phyloP scores from a whole-genome alignment of 2,797 vertebrate genomes.

The Rachycentron canadum region DNA sequence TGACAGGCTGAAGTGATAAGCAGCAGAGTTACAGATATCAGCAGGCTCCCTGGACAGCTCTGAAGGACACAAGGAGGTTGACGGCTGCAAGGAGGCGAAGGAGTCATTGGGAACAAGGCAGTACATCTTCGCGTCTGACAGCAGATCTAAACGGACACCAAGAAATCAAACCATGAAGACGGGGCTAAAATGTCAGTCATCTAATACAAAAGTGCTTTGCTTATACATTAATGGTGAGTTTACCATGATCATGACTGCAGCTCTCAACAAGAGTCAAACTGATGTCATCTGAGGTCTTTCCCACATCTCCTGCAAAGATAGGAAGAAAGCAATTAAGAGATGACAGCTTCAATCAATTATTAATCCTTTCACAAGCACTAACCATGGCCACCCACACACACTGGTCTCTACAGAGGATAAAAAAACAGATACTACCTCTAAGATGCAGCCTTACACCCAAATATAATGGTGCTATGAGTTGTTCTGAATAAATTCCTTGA shows the following conservation, averaged over 20 bases:
- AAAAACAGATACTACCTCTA: slow-evolving; percentile 10
- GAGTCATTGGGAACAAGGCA: slow-evolving; percentile 97
- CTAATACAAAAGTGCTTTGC: not conserved
- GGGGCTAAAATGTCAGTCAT: not conserved
- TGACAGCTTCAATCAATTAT: slow-evolving; percentile 67
- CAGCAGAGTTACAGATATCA: slow-evolving; percentile 86
- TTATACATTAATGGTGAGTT: not conserved
- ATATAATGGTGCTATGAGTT: not conserved
- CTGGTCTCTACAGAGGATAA: slow-evolving; percentile 1
- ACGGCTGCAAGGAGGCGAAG: slow-evolving; percentile 98
- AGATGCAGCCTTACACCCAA: not conserved
- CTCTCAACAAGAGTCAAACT: slow-evolving; percentile 96
- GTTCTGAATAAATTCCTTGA: slow-evolving; percentile 9
- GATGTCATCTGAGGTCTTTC: slow-evolving; percentile 95
- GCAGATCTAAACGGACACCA: slow-evolving; percentile 86
- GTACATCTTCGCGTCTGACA: slow-evolving; percentile 95
- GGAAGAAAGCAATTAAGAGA: slow-evolving; percentile 42
- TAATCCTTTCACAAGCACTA: slow-evolving; percentile 37
- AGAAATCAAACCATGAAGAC: slow-evolving; percentile 1
- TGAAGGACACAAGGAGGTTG: slow-evolving; percentile 93
- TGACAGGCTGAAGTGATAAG: slow-evolving; percentile 91
- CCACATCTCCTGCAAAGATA: slow-evolving; percentile 87
- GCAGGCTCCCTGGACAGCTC: slow-evolving; percentile 90
- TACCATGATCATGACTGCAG: slow-evolving; percentile 97
- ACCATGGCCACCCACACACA: not conserved